phyloP scores from a whole-genome alignment of 2,888 invertebrate species.

The Melanargia galathea region DNA sequence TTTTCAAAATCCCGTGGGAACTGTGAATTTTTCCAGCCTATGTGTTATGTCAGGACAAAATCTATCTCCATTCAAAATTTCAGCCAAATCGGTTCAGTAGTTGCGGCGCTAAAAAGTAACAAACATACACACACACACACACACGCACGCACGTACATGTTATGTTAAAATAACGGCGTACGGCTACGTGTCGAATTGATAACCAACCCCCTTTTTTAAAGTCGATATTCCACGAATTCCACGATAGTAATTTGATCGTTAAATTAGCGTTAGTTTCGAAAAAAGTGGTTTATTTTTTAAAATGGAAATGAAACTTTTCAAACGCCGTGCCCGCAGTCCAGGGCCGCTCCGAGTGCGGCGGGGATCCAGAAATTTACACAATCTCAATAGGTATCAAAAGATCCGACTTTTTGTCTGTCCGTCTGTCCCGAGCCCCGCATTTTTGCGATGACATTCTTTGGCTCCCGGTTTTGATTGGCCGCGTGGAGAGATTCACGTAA shows the following conservation, averaged over 20 bases:
- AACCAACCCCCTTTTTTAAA: no score
- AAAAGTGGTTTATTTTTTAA: neutral
- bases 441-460: constrained; percentile 69
- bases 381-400: constrained; percentile 69
- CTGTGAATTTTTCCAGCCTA: no score
- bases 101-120: no score
- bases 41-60: no score
- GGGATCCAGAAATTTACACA: constrained; percentile 77
- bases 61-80: no score
- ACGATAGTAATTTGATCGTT: neutral
- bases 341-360: constrained; percentile 43
- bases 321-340: constrained; percentile 34
- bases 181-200: no score
- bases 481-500: constrained; percentile 1
- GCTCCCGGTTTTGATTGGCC: constrained; percentile 68
- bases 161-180: no score
- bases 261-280: constrained; percentile 1
- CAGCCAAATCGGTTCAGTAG: no score
- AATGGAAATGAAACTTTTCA: constrained; percentile 39
- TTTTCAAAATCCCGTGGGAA: no score
- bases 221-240: no score
- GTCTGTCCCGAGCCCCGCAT: constrained; percentile 52
- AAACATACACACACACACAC: no score
- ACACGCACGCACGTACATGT: no score
- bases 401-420: constrained; percentile 69